Percentiles rank a stretch among this genome's conserved stretches.
Evolutionary conservation across 2,888 invertebrate genomes (phyloP).

Genomic region (Phyto melanocephala): DNA sequence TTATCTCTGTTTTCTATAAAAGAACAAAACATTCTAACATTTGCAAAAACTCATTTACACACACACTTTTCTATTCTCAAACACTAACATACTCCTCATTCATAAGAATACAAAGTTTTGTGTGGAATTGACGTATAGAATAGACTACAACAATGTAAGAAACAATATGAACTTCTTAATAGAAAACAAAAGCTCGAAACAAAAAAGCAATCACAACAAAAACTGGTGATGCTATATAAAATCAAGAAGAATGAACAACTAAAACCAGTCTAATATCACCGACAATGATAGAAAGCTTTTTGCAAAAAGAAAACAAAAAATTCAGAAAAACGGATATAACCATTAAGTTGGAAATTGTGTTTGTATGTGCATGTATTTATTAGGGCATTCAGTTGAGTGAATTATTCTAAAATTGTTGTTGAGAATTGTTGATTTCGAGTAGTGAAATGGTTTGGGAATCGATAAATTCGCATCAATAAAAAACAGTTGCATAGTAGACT

Average conservation of each 20-base stretch:
- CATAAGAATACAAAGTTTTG: slow-evolving; percentile 31
- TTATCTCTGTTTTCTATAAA: slow-evolving; percentile 77
- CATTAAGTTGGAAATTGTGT: slow-evolving; percentile 19
- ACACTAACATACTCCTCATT: slow-evolving; percentile 23
- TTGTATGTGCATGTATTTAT: background rate
- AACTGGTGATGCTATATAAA: slow-evolving; percentile 36
- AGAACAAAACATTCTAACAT: slow-evolving; percentile 66
- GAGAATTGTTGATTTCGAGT: too few species aligned
- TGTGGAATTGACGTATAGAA: slow-evolving; percentile 49
- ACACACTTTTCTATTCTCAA: slow-evolving; percentile 18
- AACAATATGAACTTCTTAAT: slow-evolving; percentile 39
- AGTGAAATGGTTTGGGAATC: too few species aligned
- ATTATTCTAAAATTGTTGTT: too few species aligned
- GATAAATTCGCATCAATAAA: too few species aligned
- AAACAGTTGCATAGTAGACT: too few species aligned
- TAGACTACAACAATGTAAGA: slow-evolving; percentile 52
- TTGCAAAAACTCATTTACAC: slow-evolving; percentile 48
- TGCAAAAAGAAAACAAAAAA: slow-evolving; percentile 48
- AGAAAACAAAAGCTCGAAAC: slow-evolving; percentile 66
- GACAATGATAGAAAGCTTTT: slow-evolving; percentile 69
- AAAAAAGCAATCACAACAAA: slow-evolving; percentile 61
- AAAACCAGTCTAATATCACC: slow-evolving; percentile 65
- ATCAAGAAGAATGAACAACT: slow-evolving; percentile 20
- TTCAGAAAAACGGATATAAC: slow-evolving; percentile 51
- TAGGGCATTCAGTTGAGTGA: too few species aligned